These are phyloP conservation scores for Panopea generosa DNA, from an alignment of 2,888 invertebrate genomes.

Conservation along the genomic window DNA sequence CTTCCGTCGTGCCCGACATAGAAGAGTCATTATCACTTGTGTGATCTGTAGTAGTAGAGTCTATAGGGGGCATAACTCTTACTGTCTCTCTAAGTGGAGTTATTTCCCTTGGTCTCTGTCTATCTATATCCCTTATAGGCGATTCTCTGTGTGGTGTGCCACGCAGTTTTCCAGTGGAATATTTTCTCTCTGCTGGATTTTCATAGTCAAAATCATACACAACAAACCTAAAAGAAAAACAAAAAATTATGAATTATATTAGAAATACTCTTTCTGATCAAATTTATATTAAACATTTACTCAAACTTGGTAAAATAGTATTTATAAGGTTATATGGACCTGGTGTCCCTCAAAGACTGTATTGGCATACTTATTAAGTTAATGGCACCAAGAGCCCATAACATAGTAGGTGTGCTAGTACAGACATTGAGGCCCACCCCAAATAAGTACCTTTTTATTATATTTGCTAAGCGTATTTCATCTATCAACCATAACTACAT, in stretches of 20 bases:
- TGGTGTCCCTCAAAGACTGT: no score
- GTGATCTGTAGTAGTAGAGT: constrained; percentile 51
- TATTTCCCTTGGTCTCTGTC: constrained; percentile 42
- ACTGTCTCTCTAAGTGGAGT: constrained; percentile 45
- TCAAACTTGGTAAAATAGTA: no score
- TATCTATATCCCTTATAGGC: constrained; percentile 46
- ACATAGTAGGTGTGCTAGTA: no score
- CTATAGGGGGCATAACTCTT: constrained; percentile 43
- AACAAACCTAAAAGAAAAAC: constrained; percentile 54
- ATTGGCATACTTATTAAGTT: no score
- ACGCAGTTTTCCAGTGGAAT: constrained; percentile 49
- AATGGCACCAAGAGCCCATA: no score
- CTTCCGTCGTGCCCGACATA: constrained; percentile 35
- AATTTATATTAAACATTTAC: neutral
- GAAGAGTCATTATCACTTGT: constrained; percentile 59
- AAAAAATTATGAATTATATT: neutral
- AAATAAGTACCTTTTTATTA: no score
- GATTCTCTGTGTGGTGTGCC: constrained; percentile 35
- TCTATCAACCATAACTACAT: no score
- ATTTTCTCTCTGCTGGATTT: constrained; percentile 51
- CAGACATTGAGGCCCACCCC: no score
- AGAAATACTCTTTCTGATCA: neutral
- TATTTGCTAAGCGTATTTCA: no score
- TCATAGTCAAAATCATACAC: constrained; percentile 64
- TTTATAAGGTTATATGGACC: no score